Evolutionary conservation across 2,888 invertebrate species (phyloP).

Genomic region (Palloptera scutellata): DNA sequence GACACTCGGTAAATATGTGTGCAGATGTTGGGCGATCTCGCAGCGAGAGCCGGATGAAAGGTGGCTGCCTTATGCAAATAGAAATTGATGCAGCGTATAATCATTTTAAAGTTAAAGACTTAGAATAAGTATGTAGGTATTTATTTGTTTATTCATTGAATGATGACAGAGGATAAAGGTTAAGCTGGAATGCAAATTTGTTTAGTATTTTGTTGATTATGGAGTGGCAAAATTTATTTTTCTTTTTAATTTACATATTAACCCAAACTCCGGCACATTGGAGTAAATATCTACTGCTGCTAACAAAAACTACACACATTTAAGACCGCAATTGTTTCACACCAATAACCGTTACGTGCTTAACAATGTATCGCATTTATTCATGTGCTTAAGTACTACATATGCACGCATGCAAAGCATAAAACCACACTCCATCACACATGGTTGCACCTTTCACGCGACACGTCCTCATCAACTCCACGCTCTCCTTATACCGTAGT

Average conservation of each 20-base stretch:
- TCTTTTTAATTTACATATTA: neutral
- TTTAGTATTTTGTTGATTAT: constrained; percentile 11
- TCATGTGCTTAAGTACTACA: no score
- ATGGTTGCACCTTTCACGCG: no score
- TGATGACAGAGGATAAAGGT: neutral
- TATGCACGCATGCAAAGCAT: no score
- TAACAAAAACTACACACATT: neutral
- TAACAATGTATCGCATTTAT: no score
- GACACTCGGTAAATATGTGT: constrained; percentile 3
- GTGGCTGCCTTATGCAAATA: constrained; percentile 5
- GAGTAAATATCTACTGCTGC: no score
- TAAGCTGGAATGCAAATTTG: constrained; percentile 20
- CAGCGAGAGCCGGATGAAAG: neutral
- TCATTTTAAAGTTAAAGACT: neutral
- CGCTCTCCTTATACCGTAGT: no score
- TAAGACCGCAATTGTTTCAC: no score
- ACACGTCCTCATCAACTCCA: no score
- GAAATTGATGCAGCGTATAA: constrained; percentile 16
- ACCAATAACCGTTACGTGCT: no score
- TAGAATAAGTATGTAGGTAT: neutral
- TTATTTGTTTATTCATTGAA: neutral
- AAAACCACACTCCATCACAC: no score
- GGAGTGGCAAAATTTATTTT: neutral
- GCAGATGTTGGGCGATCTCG: neutral
- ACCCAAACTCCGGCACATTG: neutral